Evolutionary conservation across 2,888 invertebrate genomes (phyloP).

Genomic region (Prenolepis imparis): DNA sequence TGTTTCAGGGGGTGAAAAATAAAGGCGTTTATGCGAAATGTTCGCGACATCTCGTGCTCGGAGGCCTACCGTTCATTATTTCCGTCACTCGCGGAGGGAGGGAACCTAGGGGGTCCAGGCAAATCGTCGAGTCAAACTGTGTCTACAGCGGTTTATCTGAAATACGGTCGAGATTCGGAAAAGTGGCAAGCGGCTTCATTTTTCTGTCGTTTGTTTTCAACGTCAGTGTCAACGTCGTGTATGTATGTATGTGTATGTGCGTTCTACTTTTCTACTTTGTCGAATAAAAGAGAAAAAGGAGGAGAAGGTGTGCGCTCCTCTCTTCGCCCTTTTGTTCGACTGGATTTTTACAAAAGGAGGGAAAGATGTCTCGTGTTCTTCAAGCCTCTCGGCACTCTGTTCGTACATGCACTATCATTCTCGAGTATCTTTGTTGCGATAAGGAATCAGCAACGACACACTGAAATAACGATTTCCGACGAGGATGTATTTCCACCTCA

Average conservation of each 20-base stretch:
- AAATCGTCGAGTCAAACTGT: constrained; percentile 69
- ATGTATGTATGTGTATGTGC: not conserved
- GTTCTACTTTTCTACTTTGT: not conserved
- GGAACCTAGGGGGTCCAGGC: not conserved
- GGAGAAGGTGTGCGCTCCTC: not conserved
- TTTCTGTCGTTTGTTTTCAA: constrained; percentile 72
- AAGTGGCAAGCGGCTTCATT: constrained; percentile 72
- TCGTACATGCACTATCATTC: constrained; percentile 47
- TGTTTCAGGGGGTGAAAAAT: constrained; percentile 33
- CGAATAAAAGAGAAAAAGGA: constrained; percentile 35
- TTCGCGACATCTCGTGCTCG: constrained; percentile 11
- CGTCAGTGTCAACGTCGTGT: constrained; percentile 45
- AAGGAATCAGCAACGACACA: constrained; percentile 35
- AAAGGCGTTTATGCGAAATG: constrained; percentile 21
- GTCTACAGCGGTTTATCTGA: constrained; percentile 65
- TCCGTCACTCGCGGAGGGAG: constrained; percentile 15
- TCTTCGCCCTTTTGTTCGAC: constrained; percentile 40
- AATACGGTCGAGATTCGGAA: constrained; percentile 65
- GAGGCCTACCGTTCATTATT: constrained; percentile 64
- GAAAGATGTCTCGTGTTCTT: constrained; percentile 32
- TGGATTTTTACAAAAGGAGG: constrained; percentile 34
- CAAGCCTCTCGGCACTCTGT: constrained; percentile 15
- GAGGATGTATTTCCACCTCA: constrained; percentile 38
- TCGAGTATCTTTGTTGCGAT: constrained; percentile 45
- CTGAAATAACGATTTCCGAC: constrained; percentile 42